phyloP scores from a whole-genome alignment of 2,888 invertebrate genomes.

The Dioctria rufipes region DNA sequence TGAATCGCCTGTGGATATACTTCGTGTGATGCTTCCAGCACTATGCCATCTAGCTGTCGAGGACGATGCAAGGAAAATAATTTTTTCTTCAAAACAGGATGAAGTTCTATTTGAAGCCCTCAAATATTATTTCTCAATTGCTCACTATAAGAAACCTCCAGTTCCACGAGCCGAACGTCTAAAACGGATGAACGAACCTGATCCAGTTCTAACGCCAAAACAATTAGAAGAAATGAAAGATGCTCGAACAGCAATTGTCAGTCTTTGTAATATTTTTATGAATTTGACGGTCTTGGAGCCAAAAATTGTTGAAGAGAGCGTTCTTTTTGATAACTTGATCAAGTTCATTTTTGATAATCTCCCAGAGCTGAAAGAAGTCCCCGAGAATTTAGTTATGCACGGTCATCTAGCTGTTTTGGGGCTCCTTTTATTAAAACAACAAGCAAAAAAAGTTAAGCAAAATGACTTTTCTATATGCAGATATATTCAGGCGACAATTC shows the following conservation, averaged over 20 bases:
- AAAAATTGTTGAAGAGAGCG: constrained; percentile 84
- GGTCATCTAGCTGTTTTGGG: constrained; percentile 90
- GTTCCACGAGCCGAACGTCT: constrained; percentile 86
- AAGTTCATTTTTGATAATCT: constrained; percentile 89
- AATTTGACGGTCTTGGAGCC: constrained; percentile 92
- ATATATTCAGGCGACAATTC: constrained; percentile 89
- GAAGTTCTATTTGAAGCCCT: constrained; percentile 85
- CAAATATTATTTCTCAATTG: constrained; percentile 89
- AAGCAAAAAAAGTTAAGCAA: constrained; percentile 85
- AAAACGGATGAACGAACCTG: constrained; percentile 82
- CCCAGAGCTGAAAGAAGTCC: constrained; percentile 86
- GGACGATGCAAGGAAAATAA: constrained; percentile 86
- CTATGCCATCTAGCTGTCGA: constrained; percentile 93
- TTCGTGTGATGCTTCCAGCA: constrained; percentile 89
- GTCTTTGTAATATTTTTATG: constrained; percentile 93
- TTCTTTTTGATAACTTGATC: constrained; percentile 83
- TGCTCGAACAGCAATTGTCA: constrained; percentile 87
- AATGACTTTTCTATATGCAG: constrained; percentile 92
- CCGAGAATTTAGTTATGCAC: constrained; percentile 87
- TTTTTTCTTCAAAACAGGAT: constrained; percentile 84
- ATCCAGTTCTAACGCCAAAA: constrained; percentile 82
- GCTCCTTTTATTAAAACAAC: constrained; percentile 85
- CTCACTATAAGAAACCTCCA: constrained; percentile 86
- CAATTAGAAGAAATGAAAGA: constrained; percentile 87
- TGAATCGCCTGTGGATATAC: constrained; percentile 77